Percentiles rank a stretch among this genome's conserved stretches.
Evolutionary conservation across 1,140 invertebrate species (phyloP).

Genomic region (Grapholita molesta): DNA sequence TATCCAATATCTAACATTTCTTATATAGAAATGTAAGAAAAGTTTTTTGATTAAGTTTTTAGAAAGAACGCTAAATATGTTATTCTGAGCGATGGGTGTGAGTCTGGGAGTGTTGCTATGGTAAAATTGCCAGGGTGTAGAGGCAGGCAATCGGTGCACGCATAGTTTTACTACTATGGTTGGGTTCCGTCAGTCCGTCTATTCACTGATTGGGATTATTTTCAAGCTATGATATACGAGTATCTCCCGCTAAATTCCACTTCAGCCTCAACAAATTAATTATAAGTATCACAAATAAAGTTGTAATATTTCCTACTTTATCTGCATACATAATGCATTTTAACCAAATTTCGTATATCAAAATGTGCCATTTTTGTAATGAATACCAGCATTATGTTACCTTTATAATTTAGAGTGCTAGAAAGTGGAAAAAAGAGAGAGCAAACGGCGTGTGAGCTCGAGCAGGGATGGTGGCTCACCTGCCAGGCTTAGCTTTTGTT

Average conservation of each 20-base stretch:
- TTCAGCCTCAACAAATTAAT: neutral
- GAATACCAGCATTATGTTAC: neutral
- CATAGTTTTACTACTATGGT: slow-evolving; percentile 20
- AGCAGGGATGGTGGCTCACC: slow-evolving; percentile 79
- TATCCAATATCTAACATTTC: too few species aligned
- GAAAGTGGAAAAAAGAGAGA: slow-evolving; percentile 34
- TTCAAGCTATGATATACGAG: slow-evolving; percentile 21
- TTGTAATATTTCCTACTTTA: neutral
- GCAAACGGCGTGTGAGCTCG: slow-evolving; percentile 60
- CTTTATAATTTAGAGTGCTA: slow-evolving; percentile 19
- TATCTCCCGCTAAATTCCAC: slow-evolving; percentile 2
- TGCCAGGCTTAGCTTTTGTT: slow-evolving; percentile 78
- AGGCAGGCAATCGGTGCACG: neutral
- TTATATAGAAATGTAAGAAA: neutral
- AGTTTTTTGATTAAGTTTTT: neutral
- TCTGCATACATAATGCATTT: neutral
- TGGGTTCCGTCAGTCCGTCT: slow-evolving; percentile 41
- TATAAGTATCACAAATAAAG: neutral
- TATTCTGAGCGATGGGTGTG: neutral
- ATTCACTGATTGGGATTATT: slow-evolving; percentile 18
- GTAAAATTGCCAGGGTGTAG: neutral
- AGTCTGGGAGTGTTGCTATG: neutral
- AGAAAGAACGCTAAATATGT: neutral
- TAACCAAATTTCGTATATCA: neutral
- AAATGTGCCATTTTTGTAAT: neutral